Base-by-base conservation (phyloP, 2,113 vertebrate genomes). In the Scatophagus argus region DNA sequence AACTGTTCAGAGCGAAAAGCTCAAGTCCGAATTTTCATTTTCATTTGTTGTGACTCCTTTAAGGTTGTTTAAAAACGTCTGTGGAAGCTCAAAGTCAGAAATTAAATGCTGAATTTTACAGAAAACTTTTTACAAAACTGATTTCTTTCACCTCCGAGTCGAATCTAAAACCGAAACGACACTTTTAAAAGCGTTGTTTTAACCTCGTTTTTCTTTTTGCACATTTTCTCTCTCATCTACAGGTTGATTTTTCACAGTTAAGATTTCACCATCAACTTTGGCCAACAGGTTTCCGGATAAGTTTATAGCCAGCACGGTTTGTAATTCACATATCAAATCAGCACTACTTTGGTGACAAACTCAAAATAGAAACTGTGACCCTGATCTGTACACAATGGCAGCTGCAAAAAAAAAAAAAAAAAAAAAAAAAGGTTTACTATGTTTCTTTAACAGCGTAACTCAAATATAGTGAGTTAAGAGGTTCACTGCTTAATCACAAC, bases 401-500 rank as follows among this genome's bases (percentile, higher is more conserved):
- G 78, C 70, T 67, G 73, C 63, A 83, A 73, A 36, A 82, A 83
- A 72, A 38, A 81, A 73, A 36, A 82, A 83, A 72, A 38, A 81
- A 83, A 73, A 36, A 82, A 83, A 72, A 38, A 81, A 29, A 62
- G 70, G 36, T 69, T 75, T 7, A 71, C 79, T 77, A 81, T 6
- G 58, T 52, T 77, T 82, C 52, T 80, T 79, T 29, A 61, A 91
- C 85, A 90, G 86, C 71, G 68, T 65, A 91, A 91, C 88, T 93
- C 88, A 86, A 84, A 89, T 86, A 92, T 88, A 91, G 81, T 36
- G 88, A 89, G 90, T 89, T 83, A 79, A 90, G 88, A 94, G 94
- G 93, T 93, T 93, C 93, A 94, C 88, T 74, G 91, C 92, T 93
- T 92, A 94, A 94, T 93, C 79, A 74, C 78, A 84, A 85, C 88